phyloP scores from a whole-genome alignment of 2,888 invertebrate genomes.

The Ypsolopha scabrella region DNA sequence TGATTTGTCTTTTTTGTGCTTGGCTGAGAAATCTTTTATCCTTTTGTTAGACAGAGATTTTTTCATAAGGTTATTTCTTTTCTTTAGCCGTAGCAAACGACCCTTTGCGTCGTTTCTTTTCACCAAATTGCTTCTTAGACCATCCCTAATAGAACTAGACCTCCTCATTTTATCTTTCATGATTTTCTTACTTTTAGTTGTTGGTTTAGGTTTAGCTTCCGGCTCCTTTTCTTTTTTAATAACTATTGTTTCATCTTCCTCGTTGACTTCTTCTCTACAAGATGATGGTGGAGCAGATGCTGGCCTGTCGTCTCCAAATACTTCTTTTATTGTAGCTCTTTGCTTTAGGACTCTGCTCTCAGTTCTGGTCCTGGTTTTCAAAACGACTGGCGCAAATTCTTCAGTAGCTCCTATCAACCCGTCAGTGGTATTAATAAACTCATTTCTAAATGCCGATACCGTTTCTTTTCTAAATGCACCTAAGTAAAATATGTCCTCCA shows the following conservation, averaged over 20 bases:
- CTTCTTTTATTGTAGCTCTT: slow-evolving; percentile 83
- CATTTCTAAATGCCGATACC: slow-evolving; percentile 74
- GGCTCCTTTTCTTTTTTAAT: slow-evolving; percentile 32
- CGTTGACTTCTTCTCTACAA: slow-evolving; percentile 57
- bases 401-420: slow-evolving; percentile 70
- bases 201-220: slow-evolving; percentile 28
- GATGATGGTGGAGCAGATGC: slow-evolving; percentile 84
- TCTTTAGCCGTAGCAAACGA: slow-evolving; percentile 52
- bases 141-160: slow-evolving; percentile 57
- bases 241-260: slow-evolving; percentile 34
- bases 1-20: slow-evolving; percentile 40
- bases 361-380: slow-evolving; percentile 80
- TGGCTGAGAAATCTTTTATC: slow-evolving; percentile 45
- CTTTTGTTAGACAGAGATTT: slow-evolving; percentile 47
- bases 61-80: slow-evolving; percentile 58
- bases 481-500: slow-evolving; percentile 71
- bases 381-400: slow-evolving; percentile 77
- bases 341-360: slow-evolving; percentile 79
- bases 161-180: slow-evolving; percentile 51
- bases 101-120: slow-evolving; percentile 60
- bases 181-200: slow-evolving; percentile 51
- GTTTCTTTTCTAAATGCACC: slow-evolving; percentile 78
- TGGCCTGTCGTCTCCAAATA: slow-evolving; percentile 83
- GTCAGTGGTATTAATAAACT: slow-evolving; percentile 73
- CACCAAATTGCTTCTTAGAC: slow-evolving; percentile 55